Base-by-base conservation (phyloP, 2,888 invertebrate species). In the Drosophila acutilabella region DNA sequence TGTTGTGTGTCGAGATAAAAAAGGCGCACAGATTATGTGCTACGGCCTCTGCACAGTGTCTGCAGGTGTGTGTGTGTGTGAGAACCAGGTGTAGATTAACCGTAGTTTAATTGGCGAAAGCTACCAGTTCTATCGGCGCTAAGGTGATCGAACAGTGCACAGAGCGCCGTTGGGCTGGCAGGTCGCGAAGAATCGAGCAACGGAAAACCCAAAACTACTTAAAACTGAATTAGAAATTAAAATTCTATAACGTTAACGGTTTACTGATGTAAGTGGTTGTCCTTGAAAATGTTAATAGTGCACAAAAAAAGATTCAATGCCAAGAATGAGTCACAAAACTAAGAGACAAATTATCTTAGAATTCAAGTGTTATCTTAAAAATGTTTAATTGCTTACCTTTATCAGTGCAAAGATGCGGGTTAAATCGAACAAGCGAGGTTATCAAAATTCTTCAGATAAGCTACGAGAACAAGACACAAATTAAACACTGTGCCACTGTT, bases 81-180 rank as follows among this genome's bases (percentile, higher is more conserved):
- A 64, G 48, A 53, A 50, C 18, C 61, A 64, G 51, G 78, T 88
- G 74, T 83, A 84, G 83, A 84, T 84, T 84, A 84, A 84, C 87
- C 50, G 56, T 57, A 47, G 66, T 71, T 80, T 78, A 89, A 83
- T 83, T 83, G 83, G 83, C 62, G 56, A 82, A 80, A 71, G 84
- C 81, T 81, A 71, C 64, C 59, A 71, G 75, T 50, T 73, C 44
- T 68, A 57, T 57, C 38, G 41, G 67, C 56, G 67, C 69, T 68
- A 45, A 71, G 64, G 74, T 74, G 70, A 83, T 80, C 71, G 71
- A 75, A 74, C 87, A 84, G 83, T 84, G 54, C 56, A 65, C 56
- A 69, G 40, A 70, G 71, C 73, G 57, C 78, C 87, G 84, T 78
- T 69, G 89, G 44, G 52, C 62, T 72, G 81, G 67, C 74, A 83